Base-by-base conservation (phyloP, 2,113 vertebrate species). In the Glaucidium brasilianum region DNA sequence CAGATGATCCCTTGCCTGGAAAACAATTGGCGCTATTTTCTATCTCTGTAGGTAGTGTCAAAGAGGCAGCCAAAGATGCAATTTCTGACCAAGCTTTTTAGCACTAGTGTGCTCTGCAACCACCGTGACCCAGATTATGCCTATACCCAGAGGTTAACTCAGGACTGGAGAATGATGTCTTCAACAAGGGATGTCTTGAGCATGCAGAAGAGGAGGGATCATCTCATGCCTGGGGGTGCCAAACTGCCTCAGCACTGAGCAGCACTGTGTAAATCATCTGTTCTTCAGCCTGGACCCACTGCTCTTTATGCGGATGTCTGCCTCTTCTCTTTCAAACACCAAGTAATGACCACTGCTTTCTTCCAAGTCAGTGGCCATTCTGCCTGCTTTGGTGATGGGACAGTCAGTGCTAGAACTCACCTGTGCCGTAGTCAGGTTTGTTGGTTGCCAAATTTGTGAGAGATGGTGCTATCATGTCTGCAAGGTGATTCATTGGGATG, bases 341-440 rank as follows among this genome's bases (percentile, higher is more conserved):
- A 77, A 59, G n/a, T 37, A 50, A 55, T 18, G 26, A 68, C 29
- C 16, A 29, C 26, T 52, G 10, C 7, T 86, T 82, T 73, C 53
- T 86, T 73, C 49, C 30, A 82, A 49, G 22, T 3, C 25, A 84
- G 55, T 0, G 2, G 20, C 25, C 60, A 71, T 35, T 7, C 35
- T 86, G 30, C 59, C 14, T 59, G n/a, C 29, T 50, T 22, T 83
- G 30, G 5, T 63, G 66, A 63, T n/a, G 22, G 23, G 10, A 6
- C 25, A 53, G 35, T 23, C 43, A 47, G 18, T 32, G 34, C 47
- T n/a, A 62, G 15, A 47, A 39, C 27, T 64, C 43, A 49, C 14
- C 17, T 41, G 10, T 1, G 1, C 30, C 5, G 2, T 1, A 2
- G 6, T 45, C 47, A 39, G 27, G n/a, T 50, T 53, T 20, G 10